Evolutionary conservation across 2,888 invertebrate species (phyloP), one percentile per base, ranked within the genome.

Genomic region (Coenonympha glycerion): DNA sequence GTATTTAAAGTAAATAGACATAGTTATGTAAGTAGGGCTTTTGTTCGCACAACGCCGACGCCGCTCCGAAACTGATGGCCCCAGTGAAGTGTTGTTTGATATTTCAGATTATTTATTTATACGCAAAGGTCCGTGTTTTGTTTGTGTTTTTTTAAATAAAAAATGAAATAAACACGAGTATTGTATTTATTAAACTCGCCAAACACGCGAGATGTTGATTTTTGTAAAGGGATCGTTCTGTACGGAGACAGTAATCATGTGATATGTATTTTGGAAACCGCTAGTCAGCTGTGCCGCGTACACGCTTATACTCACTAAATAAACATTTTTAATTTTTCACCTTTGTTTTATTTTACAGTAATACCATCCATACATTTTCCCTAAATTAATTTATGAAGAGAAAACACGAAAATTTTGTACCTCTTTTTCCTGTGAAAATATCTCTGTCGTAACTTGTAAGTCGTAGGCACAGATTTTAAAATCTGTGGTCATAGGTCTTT

Each of bases 281-380:
- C 86, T 86, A 86, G 86, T 86, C 86, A 86, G 80, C 79, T 73
- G 84, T 79, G 85, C 84, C 82, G 85, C 84, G 68, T 74, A 77
- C 85, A 82, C 84, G 86, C 86, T 85, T 86, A 78, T 80, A 86
- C 83, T 85, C 85, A 84, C 79, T 76, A 84, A 42, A 81, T 83
- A 74, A 85, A 73, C 66, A 72, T 68, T 72, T 73, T 70, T 71
- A 73, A 78, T 73, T 72, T 75, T 62, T 53, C 50, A 39, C 42
- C 33, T 49, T 58, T 53, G 65, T 69, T 66, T 63, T 62, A 59
- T 64, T 67, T 18, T 18, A 19, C 16, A 6, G n/a, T 5, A 3
- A 37, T n/a, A 5, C n/a, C n/a, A n/a, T 3, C 28, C 9, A 9
- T n/a, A n/a, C n/a, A n/a, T n/a, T n/a, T n/a, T n/a, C 11, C 6